A percentile compares a stretch with the other conserved stretches of the same genome.
These are phyloP conservation scores for Mergus octosetaceus DNA, from an alignment of 2,797 vertebrate genomes.

Conservation along the genomic window DNA sequence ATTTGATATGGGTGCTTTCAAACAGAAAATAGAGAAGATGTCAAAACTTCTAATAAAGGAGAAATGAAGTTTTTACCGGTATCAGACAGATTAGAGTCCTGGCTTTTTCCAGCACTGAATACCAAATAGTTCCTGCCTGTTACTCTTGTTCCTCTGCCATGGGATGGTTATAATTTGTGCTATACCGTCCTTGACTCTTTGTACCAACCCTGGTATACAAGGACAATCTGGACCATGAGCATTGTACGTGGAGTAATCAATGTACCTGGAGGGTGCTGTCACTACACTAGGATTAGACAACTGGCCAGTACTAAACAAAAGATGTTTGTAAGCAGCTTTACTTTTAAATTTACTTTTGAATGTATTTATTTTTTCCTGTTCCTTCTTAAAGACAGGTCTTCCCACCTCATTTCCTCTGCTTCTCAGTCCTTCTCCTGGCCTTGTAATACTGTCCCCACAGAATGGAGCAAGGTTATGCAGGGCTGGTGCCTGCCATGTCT, in stretches of 20 bases:
- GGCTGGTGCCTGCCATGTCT: not conserved
- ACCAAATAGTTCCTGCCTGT: not conserved
- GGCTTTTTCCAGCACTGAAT: not conserved
- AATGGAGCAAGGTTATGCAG: not conserved
- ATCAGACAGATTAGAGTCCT: not conserved
- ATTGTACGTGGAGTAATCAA: not conserved
- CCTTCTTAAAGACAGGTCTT: not conserved
- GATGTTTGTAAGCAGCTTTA: not conserved
- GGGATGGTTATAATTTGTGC: not conserved
- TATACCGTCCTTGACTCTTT: not conserved
- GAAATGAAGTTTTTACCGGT: not conserved
- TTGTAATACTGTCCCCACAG: not conserved
- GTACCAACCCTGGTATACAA: rapidly evolving
- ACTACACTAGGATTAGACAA: not conserved
- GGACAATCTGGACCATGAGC: rapidly evolving
- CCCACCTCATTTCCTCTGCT: not conserved
- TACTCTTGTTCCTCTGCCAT: not conserved
- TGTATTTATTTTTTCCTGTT: not conserved
- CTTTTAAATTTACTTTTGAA: not conserved
- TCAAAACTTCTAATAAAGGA: not conserved
- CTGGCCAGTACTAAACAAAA: not conserved
- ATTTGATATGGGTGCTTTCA: not conserved
- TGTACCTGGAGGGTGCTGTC: not conserved
- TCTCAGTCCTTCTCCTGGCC: not conserved
- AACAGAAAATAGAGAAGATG: not conserved